These are phyloP conservation scores for Podotricha telesiphe DNA, from an alignment of 2,888 invertebrate species.

Conservation along the genomic window DNA sequence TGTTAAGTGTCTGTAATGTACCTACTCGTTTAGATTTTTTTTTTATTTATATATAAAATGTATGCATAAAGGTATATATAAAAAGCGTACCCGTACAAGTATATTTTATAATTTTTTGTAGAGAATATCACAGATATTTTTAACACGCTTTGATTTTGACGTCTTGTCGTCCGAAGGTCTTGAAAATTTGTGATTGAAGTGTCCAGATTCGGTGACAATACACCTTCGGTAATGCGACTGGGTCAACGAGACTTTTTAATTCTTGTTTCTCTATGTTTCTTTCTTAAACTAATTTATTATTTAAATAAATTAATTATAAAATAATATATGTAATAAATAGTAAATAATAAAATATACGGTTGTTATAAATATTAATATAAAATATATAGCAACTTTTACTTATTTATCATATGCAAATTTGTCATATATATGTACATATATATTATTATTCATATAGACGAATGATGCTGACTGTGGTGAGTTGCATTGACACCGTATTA, in stretches of 20 bases:
- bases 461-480: neutral
- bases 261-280: too few relatives aligned
- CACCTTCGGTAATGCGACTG: too few relatives aligned
- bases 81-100: neutral
- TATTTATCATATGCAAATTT: neutral
- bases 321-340: too few relatives aligned
- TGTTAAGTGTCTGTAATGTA: too few relatives aligned
- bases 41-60: neutral
- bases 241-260: too few relatives aligned
- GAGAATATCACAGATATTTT: too few relatives aligned
- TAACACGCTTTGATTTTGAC: too few relatives aligned
- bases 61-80: neutral
- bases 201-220: too few relatives aligned
- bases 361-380: neutral
- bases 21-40: neutral
- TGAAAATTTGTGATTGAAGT: too few relatives aligned
- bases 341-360: neutral
- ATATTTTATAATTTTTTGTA: neutral
- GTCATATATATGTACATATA: neutral
- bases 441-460: neutral
- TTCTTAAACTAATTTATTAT: too few relatives aligned
- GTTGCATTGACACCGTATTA: neutral
- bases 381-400: neutral
- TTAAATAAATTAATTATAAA: constrained; percentile 1
- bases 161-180: too few relatives aligned